Percentiles rank a stretch among this genome's conserved stretches.
Evolutionary conservation across 1,140 invertebrate genomes (phyloP).

Genomic region (Drosophila micromelanica): DNA sequence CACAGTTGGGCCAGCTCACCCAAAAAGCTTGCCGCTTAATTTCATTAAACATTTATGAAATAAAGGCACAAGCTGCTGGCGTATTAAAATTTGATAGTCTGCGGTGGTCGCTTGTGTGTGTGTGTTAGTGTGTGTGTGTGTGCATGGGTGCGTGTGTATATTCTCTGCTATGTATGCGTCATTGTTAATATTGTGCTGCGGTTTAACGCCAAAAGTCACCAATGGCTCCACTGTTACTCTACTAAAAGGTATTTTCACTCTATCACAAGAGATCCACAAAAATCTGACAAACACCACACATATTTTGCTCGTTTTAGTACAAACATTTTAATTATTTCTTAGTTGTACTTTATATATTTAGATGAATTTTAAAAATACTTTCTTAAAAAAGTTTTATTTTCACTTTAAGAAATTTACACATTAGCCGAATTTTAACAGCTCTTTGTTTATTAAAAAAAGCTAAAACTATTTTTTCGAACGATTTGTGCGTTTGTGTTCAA

Average conservation of each 20-base stretch:
- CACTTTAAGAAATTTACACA: no score
- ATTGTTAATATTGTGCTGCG: slow-evolving; percentile 77
- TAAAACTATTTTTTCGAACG: no score
- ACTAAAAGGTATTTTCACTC: background rate
- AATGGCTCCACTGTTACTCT: slow-evolving; percentile 27
- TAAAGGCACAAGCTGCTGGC: slow-evolving; percentile 75
- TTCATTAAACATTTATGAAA: slow-evolving; percentile 83
- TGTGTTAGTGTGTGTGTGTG: slow-evolving; percentile 20
- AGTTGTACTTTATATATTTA: no score
- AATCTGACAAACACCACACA: no score
- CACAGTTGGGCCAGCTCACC: slow-evolving; percentile 48
- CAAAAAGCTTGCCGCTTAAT: slow-evolving; percentile 82
- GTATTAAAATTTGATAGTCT: slow-evolving; percentile 83
- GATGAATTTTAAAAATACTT: no score
- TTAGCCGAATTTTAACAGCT: no score
- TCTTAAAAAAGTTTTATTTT: no score
- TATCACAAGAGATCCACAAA: background rate
- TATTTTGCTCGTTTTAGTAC: no score
- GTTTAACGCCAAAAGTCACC: slow-evolving; percentile 77
- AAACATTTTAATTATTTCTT: no score
- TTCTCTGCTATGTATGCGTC: slow-evolving; percentile 56
- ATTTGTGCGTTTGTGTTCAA: no score
- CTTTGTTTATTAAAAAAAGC: no score
- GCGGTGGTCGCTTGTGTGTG: slow-evolving; percentile 46
- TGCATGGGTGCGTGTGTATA: slow-evolving; percentile 27